Evolutionary conservation across 1,140 invertebrate species (phyloP), one percentile per base, ranked within the genome.

Genomic region (Drosophila carrolli): DNA sequence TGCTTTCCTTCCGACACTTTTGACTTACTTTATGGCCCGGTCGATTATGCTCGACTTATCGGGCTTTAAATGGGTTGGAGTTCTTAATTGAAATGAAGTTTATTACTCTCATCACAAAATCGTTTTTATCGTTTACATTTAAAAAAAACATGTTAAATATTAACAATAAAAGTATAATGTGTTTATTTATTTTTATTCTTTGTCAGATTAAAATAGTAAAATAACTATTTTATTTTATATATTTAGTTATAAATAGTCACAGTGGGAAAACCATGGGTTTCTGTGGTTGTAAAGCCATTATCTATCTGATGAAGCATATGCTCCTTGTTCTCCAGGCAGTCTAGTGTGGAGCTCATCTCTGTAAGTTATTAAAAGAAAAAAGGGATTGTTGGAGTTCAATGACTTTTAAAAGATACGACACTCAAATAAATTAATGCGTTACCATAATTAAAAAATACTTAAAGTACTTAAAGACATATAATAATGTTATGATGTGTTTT

Each of bases 221-320:
- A 43, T 4, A 11, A 38, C 37, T 11, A 11, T 13, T 38, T 4
- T 2, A 38, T 11, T 38, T 23, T 23, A 4, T 32, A 7, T 32
- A 32, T 32, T 32, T 32, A 8, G 29, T 23, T 23, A 23, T 23
- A 23, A 23, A 23, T 23, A 23, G 23, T 23, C 23, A 23, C 23
- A 23, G 23, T 23, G 23, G 23, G 2, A 23, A 23, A 23, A 23
- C 23, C 23, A 32, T 32, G 8, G 29, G 29, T 32, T 32, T 32
- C 4, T 7, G 6, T 14, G n/a, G 40, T 7, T 7, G 95, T 86
- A 72, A 94, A 91, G 13, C 95, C 96, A 93, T 96, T 96, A 88
- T 97, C 96, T 90, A 95, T 95, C 92, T 97, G 95, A 92, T 97
- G 96, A n/a, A 96, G 92, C 58, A 96, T 92, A 92, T 94, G 96